Evolutionary conservation across 2,888 invertebrate genomes (phyloP), one percentile per base, ranked within the genome.

Genomic region (Lordiphosa fenestrarum): DNA sequence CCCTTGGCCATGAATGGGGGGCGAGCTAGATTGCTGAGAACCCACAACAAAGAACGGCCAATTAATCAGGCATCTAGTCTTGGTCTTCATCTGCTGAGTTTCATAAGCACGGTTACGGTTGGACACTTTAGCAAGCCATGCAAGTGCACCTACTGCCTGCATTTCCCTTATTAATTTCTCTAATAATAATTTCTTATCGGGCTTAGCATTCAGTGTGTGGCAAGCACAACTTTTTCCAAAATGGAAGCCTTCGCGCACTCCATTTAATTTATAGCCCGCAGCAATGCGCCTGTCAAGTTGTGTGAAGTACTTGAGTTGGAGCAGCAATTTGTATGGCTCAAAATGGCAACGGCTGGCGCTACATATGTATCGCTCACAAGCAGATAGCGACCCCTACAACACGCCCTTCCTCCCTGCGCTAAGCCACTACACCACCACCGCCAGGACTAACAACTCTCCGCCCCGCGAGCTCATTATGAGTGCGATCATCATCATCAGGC

Each of bases 191-290:
- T 21, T 36, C 36, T 47, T 19, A 36, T 47, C 36, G 21, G 33
- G 19, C 36, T 47, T 47, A 36, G 47, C 47, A 47, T 44, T 44
- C 15, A 44, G 30, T 44, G 2, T 44, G 30, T 10, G 39, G 10
- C 30, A 10, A 13, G 13, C 15, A 21, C 2, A 33, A 47, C 46
- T 36, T 47, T 47, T 47, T 21, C 12, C 35, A 46, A 46, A 47
- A 36, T 47, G 36, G 39, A 21, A n/a, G 53, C 7, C 39, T 47
- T 23, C 30, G 62, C 40, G 36, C 61, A 62, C 66, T 59, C 52
- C 64, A 77, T 76, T 71, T 71, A 75, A 75, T 80, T 77, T 69
- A 75, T 75, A 51, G 69, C 68, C 56, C 51, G 48, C 50, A 63
- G 72, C 72, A 57, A 67, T 74, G 74, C 69, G 62, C 57, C 71